phyloP scores from a whole-genome alignment of 2,888 invertebrate genomes.

The Coenonympha glycerion region DNA sequence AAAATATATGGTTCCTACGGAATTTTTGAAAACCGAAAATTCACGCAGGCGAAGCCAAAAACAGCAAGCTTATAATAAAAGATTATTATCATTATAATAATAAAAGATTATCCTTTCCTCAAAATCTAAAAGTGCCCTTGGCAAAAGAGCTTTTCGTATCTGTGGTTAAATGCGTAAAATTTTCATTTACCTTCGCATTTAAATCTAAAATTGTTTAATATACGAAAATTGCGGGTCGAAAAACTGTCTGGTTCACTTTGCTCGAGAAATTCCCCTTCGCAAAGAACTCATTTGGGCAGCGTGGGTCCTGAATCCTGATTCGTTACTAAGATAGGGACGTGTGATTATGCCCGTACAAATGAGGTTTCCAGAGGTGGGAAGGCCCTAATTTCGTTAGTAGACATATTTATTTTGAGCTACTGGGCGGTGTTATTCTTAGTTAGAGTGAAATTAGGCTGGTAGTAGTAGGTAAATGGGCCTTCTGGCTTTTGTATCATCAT shows the following conservation, averaged over 20 bases:
- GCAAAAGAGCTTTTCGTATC: neutral
- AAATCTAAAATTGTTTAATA: neutral
- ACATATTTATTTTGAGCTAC: neutral
- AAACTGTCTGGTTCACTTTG: neutral
- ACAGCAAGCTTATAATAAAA: no score
- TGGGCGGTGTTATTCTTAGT: neutral
- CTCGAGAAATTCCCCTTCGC: neutral
- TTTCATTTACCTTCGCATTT: neutral
- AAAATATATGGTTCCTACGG: no score
- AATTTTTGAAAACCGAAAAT: no score
- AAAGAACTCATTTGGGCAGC: neutral
- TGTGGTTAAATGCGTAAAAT: neutral
- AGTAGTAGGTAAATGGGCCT: no score
- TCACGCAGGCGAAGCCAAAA: no score
- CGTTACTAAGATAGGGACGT: slow-evolving; percentile 7
- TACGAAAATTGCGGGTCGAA: neutral
- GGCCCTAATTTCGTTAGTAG: neutral
- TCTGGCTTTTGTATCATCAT: no score
- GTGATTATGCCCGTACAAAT: slow-evolving; percentile 19
- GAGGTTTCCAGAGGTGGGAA: slow-evolving; percentile 4
- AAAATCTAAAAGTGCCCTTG: no score
- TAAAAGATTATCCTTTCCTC: no score
- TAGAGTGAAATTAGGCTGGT: no score
- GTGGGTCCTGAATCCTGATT: slow-evolving; percentile 10
- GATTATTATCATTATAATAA: no score